phyloP scores from a whole-genome alignment of 2,888 invertebrate genomes.

The Aleiodes alternator region DNA sequence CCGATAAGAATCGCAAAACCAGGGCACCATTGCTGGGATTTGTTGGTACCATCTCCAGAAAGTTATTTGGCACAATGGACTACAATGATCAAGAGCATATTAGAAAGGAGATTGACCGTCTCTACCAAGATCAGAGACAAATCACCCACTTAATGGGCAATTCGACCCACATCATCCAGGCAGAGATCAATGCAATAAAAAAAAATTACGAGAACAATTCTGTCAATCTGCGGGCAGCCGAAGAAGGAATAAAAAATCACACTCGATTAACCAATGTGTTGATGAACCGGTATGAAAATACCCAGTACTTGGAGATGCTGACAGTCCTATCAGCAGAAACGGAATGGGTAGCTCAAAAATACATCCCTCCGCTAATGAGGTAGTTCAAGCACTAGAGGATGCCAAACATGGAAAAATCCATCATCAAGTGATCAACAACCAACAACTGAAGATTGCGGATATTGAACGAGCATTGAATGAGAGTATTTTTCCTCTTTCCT shows the following conservation, averaged over 20 bases:
- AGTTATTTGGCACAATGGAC: not conserved
- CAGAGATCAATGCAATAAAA: not conserved
- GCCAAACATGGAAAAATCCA: conserved; percentile 5
- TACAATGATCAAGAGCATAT: not conserved
- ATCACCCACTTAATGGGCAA: not conserved
- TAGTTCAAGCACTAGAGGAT: not conserved
- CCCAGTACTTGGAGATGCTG: not conserved
- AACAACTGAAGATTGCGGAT: not conserved
- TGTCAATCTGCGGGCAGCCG: not conserved
- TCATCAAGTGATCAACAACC: not conserved
- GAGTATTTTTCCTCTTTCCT: not conserved
- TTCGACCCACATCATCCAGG: not conserved
- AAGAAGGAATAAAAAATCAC: not conserved
- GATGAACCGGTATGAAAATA: not conserved
- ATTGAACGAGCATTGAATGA: not conserved
- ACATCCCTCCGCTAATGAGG: not conserved
- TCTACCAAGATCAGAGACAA: not conserved
- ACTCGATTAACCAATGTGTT: not conserved
- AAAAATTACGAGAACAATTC: not conserved
- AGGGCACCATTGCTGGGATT: not conserved
- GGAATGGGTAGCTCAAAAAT: not conserved
- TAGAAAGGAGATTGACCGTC: not conserved
- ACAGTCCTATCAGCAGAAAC: not conserved
- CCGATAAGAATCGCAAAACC: not conserved
- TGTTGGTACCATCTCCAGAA: too few relatives aligned